These are phyloP conservation scores for Morone chrysops DNA, from an alignment of 2,113 vertebrate genomes.

Conservation along the genomic window DNA sequence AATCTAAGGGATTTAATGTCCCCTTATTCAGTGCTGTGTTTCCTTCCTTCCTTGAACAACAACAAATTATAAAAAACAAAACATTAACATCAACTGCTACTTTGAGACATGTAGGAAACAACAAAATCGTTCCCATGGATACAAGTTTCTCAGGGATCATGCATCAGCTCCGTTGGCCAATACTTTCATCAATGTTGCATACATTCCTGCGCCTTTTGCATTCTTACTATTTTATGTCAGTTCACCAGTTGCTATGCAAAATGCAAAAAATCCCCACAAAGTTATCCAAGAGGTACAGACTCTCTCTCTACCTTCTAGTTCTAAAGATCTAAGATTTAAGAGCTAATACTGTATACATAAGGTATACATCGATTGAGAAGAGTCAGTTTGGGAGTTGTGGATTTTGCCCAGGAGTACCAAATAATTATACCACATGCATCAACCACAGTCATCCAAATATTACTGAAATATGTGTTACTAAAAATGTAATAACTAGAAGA, in stretches of 20 bases:
- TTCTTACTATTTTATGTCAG: not conserved
- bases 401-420: not conserved
- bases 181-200: slow-evolving; percentile 3
- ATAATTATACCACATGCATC: not conserved
- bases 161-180: not conserved
- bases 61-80: not conserved
- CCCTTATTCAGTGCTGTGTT: no score
- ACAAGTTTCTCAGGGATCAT: not conserved
- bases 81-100: not conserved
- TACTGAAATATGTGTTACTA: not conserved
- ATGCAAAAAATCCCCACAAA: not conserved
- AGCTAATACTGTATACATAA: not conserved
- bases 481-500: no score
- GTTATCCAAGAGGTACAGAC: not conserved
- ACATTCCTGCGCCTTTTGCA: not conserved
- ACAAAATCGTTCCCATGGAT: slow-evolving; percentile 18
- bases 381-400: not conserved
- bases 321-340: not conserved
- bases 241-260: not conserved
- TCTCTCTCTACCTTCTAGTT: not conserved
- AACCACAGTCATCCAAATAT: not conserved
- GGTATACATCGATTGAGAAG: not conserved
- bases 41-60: no score
- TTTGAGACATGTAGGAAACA: not conserved
- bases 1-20: not conserved